Evolutionary conservation across 2,888 invertebrate species (phyloP).

Genomic region (Cataglyphis albicans): DNA sequence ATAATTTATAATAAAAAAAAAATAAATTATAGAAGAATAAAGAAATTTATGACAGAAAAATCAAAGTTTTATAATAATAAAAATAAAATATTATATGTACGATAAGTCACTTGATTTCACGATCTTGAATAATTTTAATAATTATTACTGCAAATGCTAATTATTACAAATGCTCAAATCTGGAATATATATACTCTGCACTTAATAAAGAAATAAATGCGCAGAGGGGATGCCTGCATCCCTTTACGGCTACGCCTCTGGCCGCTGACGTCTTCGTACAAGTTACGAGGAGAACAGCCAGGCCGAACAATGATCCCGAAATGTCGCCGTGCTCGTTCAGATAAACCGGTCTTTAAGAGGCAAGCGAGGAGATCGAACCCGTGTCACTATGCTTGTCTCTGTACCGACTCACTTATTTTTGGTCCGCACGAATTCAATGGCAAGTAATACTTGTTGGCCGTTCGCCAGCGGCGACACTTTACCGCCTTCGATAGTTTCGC

Average conservation of each 20-base stretch:
- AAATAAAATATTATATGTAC: not conserved
- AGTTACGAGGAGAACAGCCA: conserved; percentile 32
- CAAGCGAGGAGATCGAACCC: conserved; percentile 70
- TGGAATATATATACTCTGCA: not conserved
- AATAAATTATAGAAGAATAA: not conserved
- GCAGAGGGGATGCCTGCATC: not conserved
- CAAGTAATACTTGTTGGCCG: conserved; percentile 66
- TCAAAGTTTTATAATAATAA: not conserved
- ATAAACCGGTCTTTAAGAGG: conserved; percentile 72
- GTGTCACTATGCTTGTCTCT: conserved; percentile 69
- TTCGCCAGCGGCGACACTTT: conserved; percentile 59
- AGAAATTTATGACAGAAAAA: not conserved
- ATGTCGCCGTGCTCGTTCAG: conserved; percentile 60
- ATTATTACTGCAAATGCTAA: not conserved
- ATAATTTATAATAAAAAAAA: not conserved
- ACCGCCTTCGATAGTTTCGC: conserved; percentile 31
- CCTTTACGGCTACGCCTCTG: conserved; percentile 11
- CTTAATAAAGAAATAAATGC: conserved; percentile 6
- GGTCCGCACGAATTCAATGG: conserved; percentile 68
- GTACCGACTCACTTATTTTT: conserved; percentile 71
- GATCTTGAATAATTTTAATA: not conserved
- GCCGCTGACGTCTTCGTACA: conserved; percentile 33
- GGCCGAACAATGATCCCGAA: conserved; percentile 70
- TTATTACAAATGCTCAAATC: not conserved
- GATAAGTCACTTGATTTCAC: not conserved